Percentiles rank a stretch among this genome's conserved stretches.
Evolutionary conservation across 2,888 invertebrate species (phyloP).

Genomic region (Prosapia bicincta): DNA sequence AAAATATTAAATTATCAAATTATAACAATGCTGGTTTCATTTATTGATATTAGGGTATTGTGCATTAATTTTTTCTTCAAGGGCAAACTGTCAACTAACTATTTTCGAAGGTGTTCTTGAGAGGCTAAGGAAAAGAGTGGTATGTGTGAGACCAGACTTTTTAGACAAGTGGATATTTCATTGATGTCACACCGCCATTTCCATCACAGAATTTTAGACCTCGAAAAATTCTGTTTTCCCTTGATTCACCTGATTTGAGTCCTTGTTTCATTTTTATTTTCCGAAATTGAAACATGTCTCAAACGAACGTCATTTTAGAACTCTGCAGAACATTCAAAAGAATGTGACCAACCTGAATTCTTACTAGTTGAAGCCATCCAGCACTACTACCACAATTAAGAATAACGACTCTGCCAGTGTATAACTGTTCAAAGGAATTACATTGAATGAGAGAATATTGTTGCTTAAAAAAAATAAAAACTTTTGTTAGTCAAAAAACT

Average conservation of each 20-base stretch:
- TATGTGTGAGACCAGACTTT: slow-evolving; percentile 6
- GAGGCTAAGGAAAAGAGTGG: slow-evolving; percentile 3
- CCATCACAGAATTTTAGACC: not conserved
- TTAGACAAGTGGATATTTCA: slow-evolving; percentile 9
- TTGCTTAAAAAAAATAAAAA: too few relatives aligned
- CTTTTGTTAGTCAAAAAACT: too few relatives aligned
- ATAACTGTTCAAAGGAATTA: slow-evolving; percentile 18
- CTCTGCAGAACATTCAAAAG: slow-evolving; percentile 29
- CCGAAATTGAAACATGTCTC: slow-evolving; percentile 21
- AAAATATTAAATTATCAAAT: slow-evolving; percentile 23
- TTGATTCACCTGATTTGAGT: slow-evolving; percentile 9
- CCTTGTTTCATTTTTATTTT: slow-evolving; percentile 23
- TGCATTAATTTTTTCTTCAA: slow-evolving; percentile 17
- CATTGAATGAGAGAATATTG: too few relatives aligned
- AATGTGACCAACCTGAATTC: slow-evolving; percentile 16
- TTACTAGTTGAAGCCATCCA: slow-evolving; percentile 27
- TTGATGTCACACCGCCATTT: not conserved
- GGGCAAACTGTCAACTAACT: slow-evolving; percentile 13
- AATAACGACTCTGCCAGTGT: slow-evolving; percentile 8
- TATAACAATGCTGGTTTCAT: slow-evolving; percentile 7
- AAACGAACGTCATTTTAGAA: slow-evolving; percentile 26
- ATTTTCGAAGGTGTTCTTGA: slow-evolving; percentile 5
- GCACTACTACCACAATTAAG: slow-evolving; percentile 17
- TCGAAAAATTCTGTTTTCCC: too few relatives aligned
- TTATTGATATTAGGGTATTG: slow-evolving; percentile 11